These are phyloP conservation scores for Thera obeliscata DNA, from an alignment of 2,888 invertebrate genomes.

Conservation along the genomic window DNA sequence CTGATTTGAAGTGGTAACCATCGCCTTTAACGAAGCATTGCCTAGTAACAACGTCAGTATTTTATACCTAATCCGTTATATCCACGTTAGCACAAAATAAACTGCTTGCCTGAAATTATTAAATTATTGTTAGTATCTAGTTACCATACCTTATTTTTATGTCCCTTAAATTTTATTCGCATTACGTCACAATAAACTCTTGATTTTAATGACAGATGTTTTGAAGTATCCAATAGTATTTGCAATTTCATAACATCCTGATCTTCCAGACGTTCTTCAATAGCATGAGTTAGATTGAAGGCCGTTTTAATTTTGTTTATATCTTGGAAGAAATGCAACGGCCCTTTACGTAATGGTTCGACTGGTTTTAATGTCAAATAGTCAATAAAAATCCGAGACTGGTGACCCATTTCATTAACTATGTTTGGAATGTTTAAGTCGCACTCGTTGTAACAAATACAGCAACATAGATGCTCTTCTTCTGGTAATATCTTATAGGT, in stretches of 20 bases:
- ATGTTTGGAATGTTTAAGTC: constrained; percentile 67
- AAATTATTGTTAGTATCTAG: too few species aligned
- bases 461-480: constrained; percentile 69
- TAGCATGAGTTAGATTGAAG: constrained; percentile 66
- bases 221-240: constrained; percentile 74
- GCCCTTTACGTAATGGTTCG: constrained; percentile 60
- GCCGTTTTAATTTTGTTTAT: constrained; percentile 76
- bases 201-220: constrained; percentile 69
- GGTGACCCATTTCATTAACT: constrained; percentile 54
- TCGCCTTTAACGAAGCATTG: not conserved
- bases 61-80: not conserved
- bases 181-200: constrained; percentile 69
- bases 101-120: not conserved
- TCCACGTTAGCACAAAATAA: not conserved
- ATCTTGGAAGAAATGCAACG: constrained; percentile 73
- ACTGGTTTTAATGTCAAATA: constrained; percentile 70
- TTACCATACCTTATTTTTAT: constrained; percentile 70
- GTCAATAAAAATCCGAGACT: constrained; percentile 66
- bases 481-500: constrained; percentile 66
- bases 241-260: constrained; percentile 77
- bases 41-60: not conserved
- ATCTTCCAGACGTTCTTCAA: constrained; percentile 73
- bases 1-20: too few species aligned
- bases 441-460: constrained; percentile 67
- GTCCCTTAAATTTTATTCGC: constrained; percentile 73